Conservation (phyloP, 2,888 invertebrate species). For the Rotaria socialis region DNA sequence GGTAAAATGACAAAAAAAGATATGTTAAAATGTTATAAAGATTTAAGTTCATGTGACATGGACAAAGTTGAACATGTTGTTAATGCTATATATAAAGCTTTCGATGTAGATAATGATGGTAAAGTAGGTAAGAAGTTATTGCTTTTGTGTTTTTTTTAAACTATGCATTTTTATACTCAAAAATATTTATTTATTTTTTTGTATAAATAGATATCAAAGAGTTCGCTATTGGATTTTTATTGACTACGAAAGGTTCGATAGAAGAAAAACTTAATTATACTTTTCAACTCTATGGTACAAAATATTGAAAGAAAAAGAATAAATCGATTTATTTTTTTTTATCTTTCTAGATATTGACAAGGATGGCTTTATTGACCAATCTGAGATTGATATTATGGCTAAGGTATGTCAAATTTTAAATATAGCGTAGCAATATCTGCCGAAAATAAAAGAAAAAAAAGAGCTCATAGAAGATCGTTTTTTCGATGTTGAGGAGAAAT, state of each 20-base stretch:
- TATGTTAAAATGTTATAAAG: constrained; percentile 20
- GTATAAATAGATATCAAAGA: constrained; percentile 7
- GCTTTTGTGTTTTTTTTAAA: neutral
- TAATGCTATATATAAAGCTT: constrained; percentile 16
- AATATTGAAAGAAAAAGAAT: neutral
- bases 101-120: constrained; percentile 11
- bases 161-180: neutral
- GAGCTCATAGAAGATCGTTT: too few relatives aligned
- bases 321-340: neutral
- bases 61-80: constrained; percentile 31
- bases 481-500: too few relatives aligned
- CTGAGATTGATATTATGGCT: constrained; percentile 30
- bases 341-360: neutral
- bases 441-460: too few relatives aligned
- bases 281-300: constrained; percentile 27
- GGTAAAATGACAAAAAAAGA: constrained; percentile 37
- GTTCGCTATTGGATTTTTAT: constrained; percentile 20
- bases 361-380: constrained; percentile 28
- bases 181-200: neutral
- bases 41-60: constrained; percentile 1
- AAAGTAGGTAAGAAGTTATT: neutral
- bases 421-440: neutral
- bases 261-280: constrained; percentile 35
- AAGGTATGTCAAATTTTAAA: neutral
- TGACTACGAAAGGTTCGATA: constrained; percentile 4